Base-by-base conservation (phyloP, 2,888 invertebrate genomes). In the Cephus runcator region DNA sequence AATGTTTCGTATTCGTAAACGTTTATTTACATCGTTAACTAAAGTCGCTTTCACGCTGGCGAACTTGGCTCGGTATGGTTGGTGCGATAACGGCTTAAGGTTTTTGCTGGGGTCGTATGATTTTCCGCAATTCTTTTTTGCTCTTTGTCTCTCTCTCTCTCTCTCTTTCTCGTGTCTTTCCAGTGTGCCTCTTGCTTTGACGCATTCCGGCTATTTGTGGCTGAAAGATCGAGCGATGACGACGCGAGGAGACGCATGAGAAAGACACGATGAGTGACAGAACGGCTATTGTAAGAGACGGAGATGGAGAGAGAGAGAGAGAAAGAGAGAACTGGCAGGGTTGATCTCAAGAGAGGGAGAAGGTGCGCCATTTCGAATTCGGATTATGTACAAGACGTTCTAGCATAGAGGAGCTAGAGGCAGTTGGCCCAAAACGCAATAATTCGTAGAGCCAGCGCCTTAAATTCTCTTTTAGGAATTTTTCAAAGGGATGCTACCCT, bases 11-110 rank as follows among this genome's bases (percentile, higher is more conserved):
- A 56, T 56, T 56, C 73, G 77, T 56, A 69, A 78, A 56, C 73
- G 71, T 81, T 83, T 85, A 85, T 85, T 83, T 85, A 86, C 85
- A 86, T 81, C 81, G 79, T 82, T 83, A 81, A 77, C 82, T 80
- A 83, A 75, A 81, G 78, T 75, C 56, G 56, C 23, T 56, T 23
- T 56, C 23, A 56, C 56, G 23, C 56, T 56, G 2, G 9, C 23
- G 15, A 9, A 23, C 56, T 56, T 15, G 56, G 56, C 56, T 56
- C 56, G 56, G 56, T 23, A 56, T 9, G 23, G 56, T 56, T 56
- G 56, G 56, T 23, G 56, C 6, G 56, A 56, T 56, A 56, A 56
- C 56, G 56, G 23, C 23, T 56, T 56, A 23, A 56, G 56, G 56
- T 56, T 56, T 56, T 56, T 23, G 23, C 56, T 56, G 23, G 56